Evolutionary conservation across 2,888 invertebrate species (phyloP).

Genomic region (Chouioia cunea): DNA sequence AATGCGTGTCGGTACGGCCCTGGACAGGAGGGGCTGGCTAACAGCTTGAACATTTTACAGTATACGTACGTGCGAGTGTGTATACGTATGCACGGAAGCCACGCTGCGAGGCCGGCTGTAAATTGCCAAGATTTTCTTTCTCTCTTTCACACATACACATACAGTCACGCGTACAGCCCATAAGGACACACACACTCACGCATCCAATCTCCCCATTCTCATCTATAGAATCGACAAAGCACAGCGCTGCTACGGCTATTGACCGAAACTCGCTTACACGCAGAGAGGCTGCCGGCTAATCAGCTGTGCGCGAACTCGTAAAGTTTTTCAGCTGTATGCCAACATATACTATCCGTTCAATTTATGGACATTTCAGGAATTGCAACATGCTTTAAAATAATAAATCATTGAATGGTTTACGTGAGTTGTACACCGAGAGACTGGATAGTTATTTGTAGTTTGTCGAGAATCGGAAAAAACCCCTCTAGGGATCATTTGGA

Average conservation of each 20-base stretch:
- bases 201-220: slow-evolving; percentile 18
- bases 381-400: no score
- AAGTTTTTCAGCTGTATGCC: no score
- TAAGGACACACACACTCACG: not conserved
- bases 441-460: no score
- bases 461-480: no score
- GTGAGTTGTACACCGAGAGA: no score
- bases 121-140: not conserved
- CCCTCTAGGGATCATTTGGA: no score
- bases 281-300: slow-evolving; percentile 39
- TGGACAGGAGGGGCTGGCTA: no score
- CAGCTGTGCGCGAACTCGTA: slow-evolving; percentile 30
- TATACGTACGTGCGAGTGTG: not conserved
- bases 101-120: not conserved
- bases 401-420: no score
- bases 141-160: not conserved
- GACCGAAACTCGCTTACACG: slow-evolving; percentile 41
- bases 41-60: no score
- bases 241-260: slow-evolving; percentile 38
- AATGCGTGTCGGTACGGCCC: no score
- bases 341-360: no score
- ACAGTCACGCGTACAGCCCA: not conserved
- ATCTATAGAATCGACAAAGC: slow-evolving; percentile 8
- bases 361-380: no score
- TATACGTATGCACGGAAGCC: slow-evolving; percentile 9